Base-by-base conservation (phyloP, 2,113 vertebrate species). In the Varanus salvator region DNA sequence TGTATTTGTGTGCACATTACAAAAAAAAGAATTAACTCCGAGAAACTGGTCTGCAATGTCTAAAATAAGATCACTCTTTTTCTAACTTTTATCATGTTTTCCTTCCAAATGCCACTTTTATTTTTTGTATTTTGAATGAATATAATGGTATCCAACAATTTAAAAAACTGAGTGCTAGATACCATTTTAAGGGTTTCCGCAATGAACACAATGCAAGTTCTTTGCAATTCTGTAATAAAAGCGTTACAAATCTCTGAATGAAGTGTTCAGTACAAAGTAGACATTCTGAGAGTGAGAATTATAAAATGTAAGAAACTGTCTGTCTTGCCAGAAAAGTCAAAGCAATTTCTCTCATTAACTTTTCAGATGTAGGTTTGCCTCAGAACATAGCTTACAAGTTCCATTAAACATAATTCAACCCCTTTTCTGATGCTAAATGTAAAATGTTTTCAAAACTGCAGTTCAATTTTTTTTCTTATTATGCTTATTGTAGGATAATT, bases 171-270 rank as follows among this genome's bases (percentile, higher is more conserved):
- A 84, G 89, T 34, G 89, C 89, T 2, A 89, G 89, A 89, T 71
- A 23, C 50, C 57, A 2, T 2, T 44, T 52, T 1, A 31, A 72
- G 90, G 74, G 19, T 71, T 34, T 17, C 25, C 78, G n/a, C n/a
- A 50, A 52, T 82, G 1, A 78, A 87, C 23, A 90, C 85, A 87
- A 91, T 0, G 0, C 0, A 50, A 48, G 57, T 68, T 25, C 14
- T 64, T 27, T 31, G 29, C 60, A 90, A 74, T 57, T 57, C 27
- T 52, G 91, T 48, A 81, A 48, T 87, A 81, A 38, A 87, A 69
- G 66, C 1, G 2, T 5, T 89, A 92, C 87, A 93, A 94, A 68
- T 76, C 91, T 89, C 72, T 15, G 27, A 90, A 89, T 60, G 92
- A 77, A 91, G 69, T 91, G 85, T 52, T 44, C n/a, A 83, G 27